These are phyloP conservation scores for Halcyon chelicuti DNA, from an alignment of 2,797 vertebrate species.

Conservation along the genomic window DNA sequence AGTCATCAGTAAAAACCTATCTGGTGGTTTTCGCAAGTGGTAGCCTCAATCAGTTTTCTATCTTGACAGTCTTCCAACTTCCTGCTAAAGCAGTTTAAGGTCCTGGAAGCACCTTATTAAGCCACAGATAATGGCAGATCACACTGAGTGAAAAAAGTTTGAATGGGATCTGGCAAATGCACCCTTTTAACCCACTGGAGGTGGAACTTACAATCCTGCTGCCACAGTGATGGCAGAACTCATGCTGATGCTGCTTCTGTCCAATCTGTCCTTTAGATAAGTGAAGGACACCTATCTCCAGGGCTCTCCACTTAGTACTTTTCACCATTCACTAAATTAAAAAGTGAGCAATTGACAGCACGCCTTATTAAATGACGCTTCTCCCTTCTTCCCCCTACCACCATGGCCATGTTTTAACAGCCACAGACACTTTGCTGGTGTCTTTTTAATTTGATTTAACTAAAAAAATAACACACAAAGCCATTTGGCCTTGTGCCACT, in stretches of 20 bases:
- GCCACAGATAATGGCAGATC: background rate
- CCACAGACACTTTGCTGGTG: constrained; percentile 49
- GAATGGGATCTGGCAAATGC: constrained; percentile 18
- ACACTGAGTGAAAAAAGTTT: background rate
- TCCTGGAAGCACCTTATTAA: constrained; percentile 21
- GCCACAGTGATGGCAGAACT: constrained; percentile 13
- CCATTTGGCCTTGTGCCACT: constrained; percentile 74
- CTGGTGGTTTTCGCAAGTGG: background rate
- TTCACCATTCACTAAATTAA: constrained; percentile 54
- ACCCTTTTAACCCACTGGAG: background rate
- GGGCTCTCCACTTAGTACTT: constrained; percentile 43
- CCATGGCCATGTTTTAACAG: constrained; percentile 45
- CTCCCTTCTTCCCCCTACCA: background rate
- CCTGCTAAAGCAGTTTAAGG: background rate
- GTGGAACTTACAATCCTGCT: background rate
- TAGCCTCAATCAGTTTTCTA: background rate
- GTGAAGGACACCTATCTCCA: constrained; percentile 56
- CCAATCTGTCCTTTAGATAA: constrained; percentile 58
- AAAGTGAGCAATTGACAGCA: constrained; percentile 55
- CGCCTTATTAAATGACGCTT: constrained; percentile 32
- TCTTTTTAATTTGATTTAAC: constrained; percentile 77
- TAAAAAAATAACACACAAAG: constrained; percentile 67
- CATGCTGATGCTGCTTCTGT: constrained; percentile 1
- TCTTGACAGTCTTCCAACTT: background rate
- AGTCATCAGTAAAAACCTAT: background rate